phyloP scores from a whole-genome alignment of 2,113 vertebrate species.

The Xiphias gladius region DNA sequence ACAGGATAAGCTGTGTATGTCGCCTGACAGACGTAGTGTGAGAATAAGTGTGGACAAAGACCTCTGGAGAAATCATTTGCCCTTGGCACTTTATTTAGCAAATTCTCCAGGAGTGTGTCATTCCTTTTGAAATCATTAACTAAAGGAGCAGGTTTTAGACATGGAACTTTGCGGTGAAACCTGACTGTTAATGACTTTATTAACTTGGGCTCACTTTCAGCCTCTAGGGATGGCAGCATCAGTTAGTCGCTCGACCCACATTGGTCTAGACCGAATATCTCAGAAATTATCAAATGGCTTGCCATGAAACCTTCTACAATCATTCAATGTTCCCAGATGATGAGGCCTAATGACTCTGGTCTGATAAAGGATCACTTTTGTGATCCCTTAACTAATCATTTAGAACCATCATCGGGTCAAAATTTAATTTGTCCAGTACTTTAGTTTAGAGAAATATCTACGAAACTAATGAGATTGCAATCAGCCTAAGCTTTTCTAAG shows the following conservation, averaged over 20 bases:
- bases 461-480: no score
- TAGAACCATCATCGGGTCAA: no score
- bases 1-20: constrained; percentile 5
- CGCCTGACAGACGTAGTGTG: constrained; percentile 28
- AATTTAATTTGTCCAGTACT: no score
- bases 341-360: neutral
- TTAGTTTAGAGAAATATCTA: no score
- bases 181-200: constrained; percentile 26
- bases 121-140: constrained; percentile 14
- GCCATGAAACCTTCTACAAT: neutral
- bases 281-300: neutral
- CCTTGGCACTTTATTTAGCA: constrained; percentile 21
- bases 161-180: constrained; percentile 33
- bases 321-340: neutral
- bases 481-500: no score
- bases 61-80: constrained; percentile 48
- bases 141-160: constrained; percentile 10
- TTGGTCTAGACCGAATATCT: neutral
- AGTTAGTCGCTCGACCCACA: neutral
- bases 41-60: constrained; percentile 31
- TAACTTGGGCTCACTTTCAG: constrained; percentile 2
- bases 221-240: neutral
- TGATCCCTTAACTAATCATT: no score
- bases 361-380: no score
- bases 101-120: constrained; percentile 25